Evolutionary conservation across 1,140 invertebrate genomes (phyloP).

Genomic region (Calliphora vicina): DNA sequence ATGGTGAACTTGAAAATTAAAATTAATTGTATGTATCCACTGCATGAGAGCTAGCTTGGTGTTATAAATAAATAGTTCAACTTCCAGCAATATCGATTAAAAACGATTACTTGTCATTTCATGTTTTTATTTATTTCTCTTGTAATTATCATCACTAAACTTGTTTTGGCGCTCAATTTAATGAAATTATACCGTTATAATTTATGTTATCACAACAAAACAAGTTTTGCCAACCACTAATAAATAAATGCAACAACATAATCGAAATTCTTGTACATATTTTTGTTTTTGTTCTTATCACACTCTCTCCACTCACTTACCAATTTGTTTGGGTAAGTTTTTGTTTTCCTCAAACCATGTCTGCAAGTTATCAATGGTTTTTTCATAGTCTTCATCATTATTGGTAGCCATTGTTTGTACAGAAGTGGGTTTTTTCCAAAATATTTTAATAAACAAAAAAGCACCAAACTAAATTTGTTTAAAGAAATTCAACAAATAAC

Average conservation of each 20-base stretch:
- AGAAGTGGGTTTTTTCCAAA: not conserved
- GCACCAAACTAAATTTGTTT: not conserved
- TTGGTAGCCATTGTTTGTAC: not conserved
- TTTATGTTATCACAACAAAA: not conserved
- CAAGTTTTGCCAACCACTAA: not conserved
- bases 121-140: not conserved
- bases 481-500: not conserved
- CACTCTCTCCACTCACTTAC: slow-evolving; percentile 42
- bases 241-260: not conserved
- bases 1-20: too few species aligned
- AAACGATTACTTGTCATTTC: not conserved
- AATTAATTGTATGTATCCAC: too few species aligned
- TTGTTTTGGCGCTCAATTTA: not conserved
- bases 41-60: too few species aligned
- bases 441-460: not conserved
- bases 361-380: slow-evolving; percentile 46
- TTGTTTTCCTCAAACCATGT: slow-evolving; percentile 54
- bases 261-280: not conserved
- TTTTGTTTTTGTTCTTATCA: not conserved
- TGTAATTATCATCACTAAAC: not conserved
- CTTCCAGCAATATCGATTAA: not conserved
- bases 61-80: not conserved
- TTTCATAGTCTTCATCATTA: slow-evolving; percentile 43
- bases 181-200: not conserved
- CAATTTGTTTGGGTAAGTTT: slow-evolving; percentile 57